These are phyloP conservation scores for Oligia fasciuncula DNA, from an alignment of 2,888 invertebrate genomes.

Conservation along the genomic window DNA sequence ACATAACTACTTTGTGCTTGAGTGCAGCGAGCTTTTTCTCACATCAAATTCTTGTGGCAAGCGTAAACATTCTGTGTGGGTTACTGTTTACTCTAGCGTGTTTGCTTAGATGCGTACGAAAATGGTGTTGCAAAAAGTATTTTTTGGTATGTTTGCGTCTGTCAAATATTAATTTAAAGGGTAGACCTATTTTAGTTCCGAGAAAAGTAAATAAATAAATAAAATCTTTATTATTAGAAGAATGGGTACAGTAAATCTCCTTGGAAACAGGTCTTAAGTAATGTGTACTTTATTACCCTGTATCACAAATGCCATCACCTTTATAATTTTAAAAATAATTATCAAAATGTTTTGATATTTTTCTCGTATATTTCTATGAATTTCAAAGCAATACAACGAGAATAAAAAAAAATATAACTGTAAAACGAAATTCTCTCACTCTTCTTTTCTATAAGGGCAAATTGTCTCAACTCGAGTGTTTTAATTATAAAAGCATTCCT, in stretches of 20 bases:
- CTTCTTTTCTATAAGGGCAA: neutral
- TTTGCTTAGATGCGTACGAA: conserved; percentile 57
- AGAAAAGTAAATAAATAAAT: neutral
- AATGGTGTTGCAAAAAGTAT: conserved; percentile 37
- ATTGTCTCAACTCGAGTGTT: neutral
- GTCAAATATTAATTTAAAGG: conserved; percentile 26
- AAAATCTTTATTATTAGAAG: neutral
- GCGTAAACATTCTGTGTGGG: conserved; percentile 59
- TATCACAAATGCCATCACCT: too few relatives aligned
- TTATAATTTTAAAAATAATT: neutral
- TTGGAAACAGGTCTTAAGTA: neutral
- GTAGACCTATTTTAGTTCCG: neutral
- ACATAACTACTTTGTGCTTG: conserved; percentile 10
- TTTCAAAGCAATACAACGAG: neutral
- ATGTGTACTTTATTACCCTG: neutral
- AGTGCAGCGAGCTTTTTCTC: conserved; percentile 70
- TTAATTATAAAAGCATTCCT: conserved; percentile 9
- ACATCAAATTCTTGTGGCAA: conserved; percentile 64
- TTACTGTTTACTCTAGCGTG: conserved; percentile 54
- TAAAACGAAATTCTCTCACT: neutral
- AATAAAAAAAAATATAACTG: neutral
- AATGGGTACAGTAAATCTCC: neutral
- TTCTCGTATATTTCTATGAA: neutral
- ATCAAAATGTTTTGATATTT: neutral
- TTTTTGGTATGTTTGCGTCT: conserved; percentile 5